A percentile compares a stretch with the other conserved stretches of the same genome.
Evolutionary conservation across 2,888 invertebrate species (phyloP).

Genomic region (Synergus gifuensis): DNA sequence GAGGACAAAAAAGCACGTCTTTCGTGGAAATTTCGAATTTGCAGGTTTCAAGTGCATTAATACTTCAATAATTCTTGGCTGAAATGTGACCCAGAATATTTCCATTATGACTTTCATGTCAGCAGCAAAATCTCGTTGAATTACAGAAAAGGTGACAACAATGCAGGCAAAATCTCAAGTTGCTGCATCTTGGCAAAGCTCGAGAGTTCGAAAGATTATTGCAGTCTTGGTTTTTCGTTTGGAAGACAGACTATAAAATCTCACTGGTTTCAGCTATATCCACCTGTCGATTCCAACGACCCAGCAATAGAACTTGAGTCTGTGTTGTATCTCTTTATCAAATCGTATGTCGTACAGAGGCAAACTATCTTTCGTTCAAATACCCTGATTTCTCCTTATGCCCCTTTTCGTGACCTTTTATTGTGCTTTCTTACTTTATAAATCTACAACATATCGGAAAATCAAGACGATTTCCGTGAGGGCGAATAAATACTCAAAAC

Average conservation of each 20-base stretch:
- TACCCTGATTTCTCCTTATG: neutral
- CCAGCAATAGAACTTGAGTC: slow-evolving; percentile 8
- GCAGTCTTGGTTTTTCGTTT: slow-evolving; percentile 23
- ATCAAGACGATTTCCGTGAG: slow-evolving; percentile 26
- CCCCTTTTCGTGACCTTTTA: slow-evolving; percentile 10
- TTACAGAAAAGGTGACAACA: slow-evolving; percentile 20
- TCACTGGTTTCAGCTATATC: slow-evolving; percentile 10
- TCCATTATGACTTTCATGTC: neutral
- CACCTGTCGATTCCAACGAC: slow-evolving; percentile 40
- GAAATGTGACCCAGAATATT: slow-evolving; percentile 33
- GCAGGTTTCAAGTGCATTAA: neutral
- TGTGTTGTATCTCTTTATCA: slow-evolving; percentile 27
- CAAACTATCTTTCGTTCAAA: slow-evolving; percentile 20
- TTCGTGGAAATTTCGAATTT: neutral
- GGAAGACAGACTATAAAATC: slow-evolving; percentile 16
- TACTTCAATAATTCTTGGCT: slow-evolving; percentile 2
- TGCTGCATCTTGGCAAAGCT: slow-evolving; percentile 34
- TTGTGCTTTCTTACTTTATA: neutral
- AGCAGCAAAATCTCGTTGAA: slow-evolving; percentile 28
- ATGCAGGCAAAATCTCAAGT: slow-evolving; percentile 27
- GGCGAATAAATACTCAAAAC: slow-evolving; percentile 13
- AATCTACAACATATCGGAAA: slow-evolving; percentile 5
- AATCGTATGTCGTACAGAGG: slow-evolving; percentile 23
- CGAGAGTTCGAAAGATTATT: slow-evolving; percentile 32
- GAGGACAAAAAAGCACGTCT: neutral